phyloP scores from a whole-genome alignment of 2,113 vertebrate genomes.

The Anas platyrhynchos region DNA sequence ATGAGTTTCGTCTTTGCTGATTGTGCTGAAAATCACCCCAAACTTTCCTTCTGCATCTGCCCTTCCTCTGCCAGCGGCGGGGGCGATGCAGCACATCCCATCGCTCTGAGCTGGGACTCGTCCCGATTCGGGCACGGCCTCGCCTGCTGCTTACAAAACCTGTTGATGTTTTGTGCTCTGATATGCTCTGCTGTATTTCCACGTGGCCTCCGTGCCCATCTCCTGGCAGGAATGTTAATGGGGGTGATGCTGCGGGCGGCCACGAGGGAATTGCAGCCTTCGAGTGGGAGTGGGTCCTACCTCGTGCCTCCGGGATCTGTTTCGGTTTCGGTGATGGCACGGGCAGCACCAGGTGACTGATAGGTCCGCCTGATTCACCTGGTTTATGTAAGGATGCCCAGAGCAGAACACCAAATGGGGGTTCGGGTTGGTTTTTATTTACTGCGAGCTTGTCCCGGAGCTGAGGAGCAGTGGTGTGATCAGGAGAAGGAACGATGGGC shows the following conservation, averaged over 20 bases:
- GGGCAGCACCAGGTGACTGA: not conserved
- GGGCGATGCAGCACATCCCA: not conserved
- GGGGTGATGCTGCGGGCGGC: not conserved
- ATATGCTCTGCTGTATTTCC: not conserved
- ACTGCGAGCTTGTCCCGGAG: not conserved
- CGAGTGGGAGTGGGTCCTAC: not conserved
- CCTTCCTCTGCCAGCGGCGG: not conserved
- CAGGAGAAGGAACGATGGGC: not conserved
- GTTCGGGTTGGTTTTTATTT: not conserved
- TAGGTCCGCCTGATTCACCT: not conserved
- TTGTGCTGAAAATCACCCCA: not conserved
- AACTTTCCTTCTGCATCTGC: not conserved
- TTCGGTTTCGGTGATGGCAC: accelerated
- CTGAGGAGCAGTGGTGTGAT: not conserved
- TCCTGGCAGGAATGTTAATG: not conserved
- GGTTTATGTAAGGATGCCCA: accelerated
- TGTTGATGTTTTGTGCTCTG: accelerated
- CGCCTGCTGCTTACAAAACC: not conserved
- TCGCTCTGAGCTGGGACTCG: not conserved
- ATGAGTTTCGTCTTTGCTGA: not conserved
- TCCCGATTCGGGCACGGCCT: accelerated
- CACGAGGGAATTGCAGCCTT: not conserved
- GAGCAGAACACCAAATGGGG: accelerated
- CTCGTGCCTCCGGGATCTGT: not conserved
- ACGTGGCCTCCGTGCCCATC: too few species aligned